Evolutionary conservation across 1,140 invertebrate genomes (phyloP).

Genomic region (Aleiodes sp.): DNA sequence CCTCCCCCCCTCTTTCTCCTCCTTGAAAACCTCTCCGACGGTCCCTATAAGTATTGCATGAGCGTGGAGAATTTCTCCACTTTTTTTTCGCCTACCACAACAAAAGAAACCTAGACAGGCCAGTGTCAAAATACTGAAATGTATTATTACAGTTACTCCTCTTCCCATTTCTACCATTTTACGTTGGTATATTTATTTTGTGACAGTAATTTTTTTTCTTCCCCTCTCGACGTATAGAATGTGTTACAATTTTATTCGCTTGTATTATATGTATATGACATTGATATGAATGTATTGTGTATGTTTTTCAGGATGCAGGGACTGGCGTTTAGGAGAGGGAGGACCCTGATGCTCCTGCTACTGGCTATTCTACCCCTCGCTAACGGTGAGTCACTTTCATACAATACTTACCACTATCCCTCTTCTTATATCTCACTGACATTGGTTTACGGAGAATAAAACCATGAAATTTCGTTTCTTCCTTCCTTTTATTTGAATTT

Average conservation of each 20-base stretch:
- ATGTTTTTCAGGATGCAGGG: slow-evolving; percentile 60
- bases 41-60: slow-evolving; percentile 10
- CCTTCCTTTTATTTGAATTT: too few relatives aligned
- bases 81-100: not conserved
- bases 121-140: slow-evolving; percentile 17
- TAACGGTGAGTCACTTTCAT: slow-evolving; percentile 60
- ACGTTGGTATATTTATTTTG: not conserved
- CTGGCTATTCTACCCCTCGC: slow-evolving; percentile 51
- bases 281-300: slow-evolving; percentile 36
- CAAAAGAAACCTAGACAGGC: slow-evolving; percentile 17
- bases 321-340: slow-evolving; percentile 52
- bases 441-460: not conserved
- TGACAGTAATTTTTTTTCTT: not conserved
- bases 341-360: slow-evolving; percentile 48
- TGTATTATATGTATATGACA: slow-evolving; percentile 12
- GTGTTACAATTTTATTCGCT: slow-evolving; percentile 7
- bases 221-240: too few relatives aligned
- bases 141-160: not conserved
- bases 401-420: slow-evolving; percentile 38
- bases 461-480: too few relatives aligned
- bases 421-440: not conserved
- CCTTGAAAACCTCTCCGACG: not conserved
- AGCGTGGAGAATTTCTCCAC: slow-evolving; percentile 3
- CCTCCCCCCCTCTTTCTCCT: not conserved
- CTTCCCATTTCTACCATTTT: not conserved